phyloP scores from a whole-genome alignment of 2,113 vertebrate genomes.

The Sinocyclocheilus anshuiensis region DNA sequence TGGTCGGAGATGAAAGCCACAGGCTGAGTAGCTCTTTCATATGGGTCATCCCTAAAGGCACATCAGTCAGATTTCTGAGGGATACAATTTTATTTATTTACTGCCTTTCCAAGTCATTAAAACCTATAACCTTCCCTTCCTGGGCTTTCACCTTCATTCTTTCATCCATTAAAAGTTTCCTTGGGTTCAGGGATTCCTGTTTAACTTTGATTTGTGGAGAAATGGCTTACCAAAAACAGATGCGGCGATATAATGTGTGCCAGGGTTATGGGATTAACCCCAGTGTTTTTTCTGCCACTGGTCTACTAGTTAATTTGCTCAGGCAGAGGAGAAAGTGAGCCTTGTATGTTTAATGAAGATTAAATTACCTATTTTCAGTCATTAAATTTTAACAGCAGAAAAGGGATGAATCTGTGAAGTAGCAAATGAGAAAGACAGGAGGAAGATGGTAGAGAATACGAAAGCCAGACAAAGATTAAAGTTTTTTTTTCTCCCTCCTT shows the following conservation, averaged over 20 bases:
- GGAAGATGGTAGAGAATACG: constrained; percentile 42
- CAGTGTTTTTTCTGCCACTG: constrained; percentile 60
- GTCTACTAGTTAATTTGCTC: constrained; percentile 67
- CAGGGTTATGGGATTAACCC: constrained; percentile 63
- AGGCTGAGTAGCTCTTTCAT: constrained; percentile 72
- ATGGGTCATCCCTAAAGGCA: constrained; percentile 72
- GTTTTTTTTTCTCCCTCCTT: constrained; percentile 6
- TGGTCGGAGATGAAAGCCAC: constrained; percentile 72
- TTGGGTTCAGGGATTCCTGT: constrained; percentile 54
- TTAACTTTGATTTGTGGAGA: constrained; percentile 64
- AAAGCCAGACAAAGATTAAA: constrained; percentile 52
- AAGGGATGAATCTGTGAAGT: constrained; percentile 58
- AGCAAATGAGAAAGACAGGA: constrained; percentile 62
- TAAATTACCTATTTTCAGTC: constrained; percentile 76
- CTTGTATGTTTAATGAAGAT: constrained; percentile 78
- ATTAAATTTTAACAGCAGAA: constrained; percentile 70
- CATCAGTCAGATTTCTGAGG: constrained; percentile 77
- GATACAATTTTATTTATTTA: constrained; percentile 75
- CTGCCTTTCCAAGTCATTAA: constrained; percentile 70
- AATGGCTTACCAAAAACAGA: constrained; percentile 63
- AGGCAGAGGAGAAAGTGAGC: constrained; percentile 62
- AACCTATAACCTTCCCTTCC: constrained; percentile 63
- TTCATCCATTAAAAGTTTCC: constrained; percentile 68
- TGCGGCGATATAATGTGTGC: constrained; percentile 66
- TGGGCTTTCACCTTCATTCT: constrained; percentile 66